Conservation (phyloP, 2,113 vertebrate genomes). For the Platichthys stellatus region DNA sequence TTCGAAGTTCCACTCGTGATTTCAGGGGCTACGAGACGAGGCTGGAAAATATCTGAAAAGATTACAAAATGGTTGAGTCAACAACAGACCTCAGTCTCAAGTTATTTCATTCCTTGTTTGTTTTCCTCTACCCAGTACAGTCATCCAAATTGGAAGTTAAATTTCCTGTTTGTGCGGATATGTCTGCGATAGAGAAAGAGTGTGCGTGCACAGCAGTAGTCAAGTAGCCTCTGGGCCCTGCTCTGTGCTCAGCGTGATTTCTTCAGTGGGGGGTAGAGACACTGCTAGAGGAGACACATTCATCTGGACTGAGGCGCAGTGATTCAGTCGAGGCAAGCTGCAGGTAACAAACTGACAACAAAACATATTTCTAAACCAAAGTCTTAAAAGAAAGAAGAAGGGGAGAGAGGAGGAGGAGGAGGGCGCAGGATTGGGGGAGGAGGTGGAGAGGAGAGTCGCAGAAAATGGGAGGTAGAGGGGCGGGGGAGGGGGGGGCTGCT, state of each 20-base stretch:
- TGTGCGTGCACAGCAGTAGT: slow-evolving; percentile 8
- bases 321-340: slow-evolving; percentile 50
- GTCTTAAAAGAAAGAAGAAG: slow-evolving; percentile 15
- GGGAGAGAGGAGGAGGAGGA: not conserved
- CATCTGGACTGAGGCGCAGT: slow-evolving; percentile 50
- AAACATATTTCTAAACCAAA: slow-evolving; percentile 63
- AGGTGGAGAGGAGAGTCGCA: not conserved
- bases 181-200: slow-evolving; percentile 17
- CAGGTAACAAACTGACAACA: slow-evolving; percentile 61
- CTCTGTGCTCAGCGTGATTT: slow-evolving; percentile 60
- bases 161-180: slow-evolving; percentile 17
- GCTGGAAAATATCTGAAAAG: not conserved
- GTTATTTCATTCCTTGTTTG: slow-evolving; percentile 12
- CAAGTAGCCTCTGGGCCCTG: slow-evolving; percentile 47
- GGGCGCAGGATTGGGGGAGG: not conserved
- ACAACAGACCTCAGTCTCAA: not conserved
- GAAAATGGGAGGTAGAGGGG: slow-evolving; percentile 2
- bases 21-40: slow-evolving; percentile 2
- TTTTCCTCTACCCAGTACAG: slow-evolving; percentile 17
- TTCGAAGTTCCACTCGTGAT: slow-evolving; percentile 1
- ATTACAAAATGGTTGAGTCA: slow-evolving; percentile 16
- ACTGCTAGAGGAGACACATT: slow-evolving; percentile 57
- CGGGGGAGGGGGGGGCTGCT: not conserved
- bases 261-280: slow-evolving; percentile 47
- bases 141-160: slow-evolving; percentile 33